phyloP scores from a whole-genome alignment of 1,140 invertebrate genomes.

The Yoshiicerus persimilis region DNA sequence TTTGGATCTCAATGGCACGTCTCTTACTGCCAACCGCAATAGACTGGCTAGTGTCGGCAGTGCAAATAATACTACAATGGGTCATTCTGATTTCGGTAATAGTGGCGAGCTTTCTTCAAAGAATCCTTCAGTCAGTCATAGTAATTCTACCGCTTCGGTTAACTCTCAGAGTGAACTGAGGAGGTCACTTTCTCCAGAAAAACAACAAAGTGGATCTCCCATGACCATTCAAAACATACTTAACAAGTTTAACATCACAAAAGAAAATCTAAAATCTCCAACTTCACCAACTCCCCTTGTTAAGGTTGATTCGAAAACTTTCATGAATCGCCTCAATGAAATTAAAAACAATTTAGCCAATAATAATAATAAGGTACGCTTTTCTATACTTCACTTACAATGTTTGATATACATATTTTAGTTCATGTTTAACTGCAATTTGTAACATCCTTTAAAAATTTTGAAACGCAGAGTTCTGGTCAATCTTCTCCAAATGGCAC shows the following conservation, averaged over 20 bases:
- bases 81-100: not conserved
- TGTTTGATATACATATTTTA: too few species aligned
- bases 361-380: conserved; percentile 40
- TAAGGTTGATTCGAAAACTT: conserved; percentile 26
- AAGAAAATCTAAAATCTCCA: conserved; percentile 10
- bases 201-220: conserved; percentile 29
- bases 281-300: not conserved
- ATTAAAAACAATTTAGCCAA: conserved; percentile 45
- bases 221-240: conserved; percentile 48
- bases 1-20: conserved; percentile 11
- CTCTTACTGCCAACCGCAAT: conserved; percentile 29
- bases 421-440: not conserved
- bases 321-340: conserved; percentile 43
- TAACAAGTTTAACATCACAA: conserved; percentile 46
- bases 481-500: conserved; percentile 25
- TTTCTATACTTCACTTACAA: too few species aligned
- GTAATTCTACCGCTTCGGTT: conserved; percentile 42
- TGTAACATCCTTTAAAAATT: too few species aligned
- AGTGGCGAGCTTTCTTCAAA: conserved; percentile 6
- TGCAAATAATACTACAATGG: not conserved
- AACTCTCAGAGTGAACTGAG: not conserved
- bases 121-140: conserved; percentile 38
- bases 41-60: not conserved
- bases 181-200: conserved; percentile 33
- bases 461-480: conserved; percentile 27